Evolutionary conservation across 2,888 invertebrate genomes (phyloP), one percentile per base, ranked within the genome.

Genomic region (Coremacera marginata): DNA sequence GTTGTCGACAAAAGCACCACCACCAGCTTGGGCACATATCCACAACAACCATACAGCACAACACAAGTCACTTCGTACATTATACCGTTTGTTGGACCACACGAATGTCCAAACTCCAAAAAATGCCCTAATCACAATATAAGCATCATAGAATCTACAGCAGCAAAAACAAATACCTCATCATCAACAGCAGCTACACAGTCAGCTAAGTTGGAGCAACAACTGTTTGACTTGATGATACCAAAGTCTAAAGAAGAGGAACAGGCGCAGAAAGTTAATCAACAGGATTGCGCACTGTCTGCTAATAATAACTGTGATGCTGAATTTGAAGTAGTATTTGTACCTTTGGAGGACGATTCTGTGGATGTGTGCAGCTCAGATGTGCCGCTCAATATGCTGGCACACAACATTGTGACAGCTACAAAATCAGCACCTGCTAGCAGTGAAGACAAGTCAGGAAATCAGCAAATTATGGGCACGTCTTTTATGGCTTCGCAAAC

Each of bases 31-130:
- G 14, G 22, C 25, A 65, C n/a, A 5, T 83, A 84, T 34, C 83
- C 85, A 8, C 81, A 86, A 77, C 83, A 83, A 57, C 82, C 82
- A 49, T 89, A 88, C 78, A 87, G 87, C 82, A 84, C 86, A 65
- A 86, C 85, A 44, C 86, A 89, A 82, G 88, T 90, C 51, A 89
- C 89, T 55, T 90, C 90, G 76, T 90, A 88, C 78, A 88, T 89
- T 60, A 88, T 90, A 81, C 90, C 90, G 2, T 90, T 90, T 80
- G 88, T 89, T 31, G 89, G 89, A 0, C 89, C 90, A 0, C 90
- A 90, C 75, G 89, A 89, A 80, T 90, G 90, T 70, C 89, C 90
- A 49, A 88, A 89, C 78, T 88, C 90, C 3, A 88, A 89, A 81
- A 86, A 87, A 71, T 89, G 90, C 60, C 89, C 89, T 3, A 89